Evolutionary conservation across 1,140 invertebrate genomes (phyloP).

Genomic region (Phocides pigmalion): DNA sequence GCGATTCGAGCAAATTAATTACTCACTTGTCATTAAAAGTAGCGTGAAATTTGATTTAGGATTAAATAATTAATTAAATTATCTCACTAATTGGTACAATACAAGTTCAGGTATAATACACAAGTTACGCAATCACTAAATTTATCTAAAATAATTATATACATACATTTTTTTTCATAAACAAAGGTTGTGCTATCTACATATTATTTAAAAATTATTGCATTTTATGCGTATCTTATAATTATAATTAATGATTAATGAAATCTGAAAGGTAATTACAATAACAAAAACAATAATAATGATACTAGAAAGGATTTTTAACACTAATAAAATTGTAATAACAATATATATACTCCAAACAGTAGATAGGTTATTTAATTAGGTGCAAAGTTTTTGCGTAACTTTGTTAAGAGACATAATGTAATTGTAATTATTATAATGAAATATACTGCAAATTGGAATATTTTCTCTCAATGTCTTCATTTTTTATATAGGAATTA

Average conservation of each 20-base stretch:
- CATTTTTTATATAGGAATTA: no score
- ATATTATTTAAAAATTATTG: constrained; percentile 61
- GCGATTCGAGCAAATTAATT: constrained; percentile 31
- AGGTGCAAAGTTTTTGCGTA: constrained; percentile 30
- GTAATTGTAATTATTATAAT: constrained; percentile 12
- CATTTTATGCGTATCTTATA: constrained; percentile 63
- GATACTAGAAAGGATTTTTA: neutral
- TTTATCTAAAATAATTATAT: constrained; percentile 45
- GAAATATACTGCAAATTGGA: no score
- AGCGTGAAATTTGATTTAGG: constrained; percentile 24
- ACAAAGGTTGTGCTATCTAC: constrained; percentile 63
- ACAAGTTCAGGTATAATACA: constrained; percentile 37
- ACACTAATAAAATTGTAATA: constrained; percentile 7
- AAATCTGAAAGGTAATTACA: constrained; percentile 19
- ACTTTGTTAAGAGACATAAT: constrained; percentile 26
- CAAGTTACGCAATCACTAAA: constrained; percentile 29
- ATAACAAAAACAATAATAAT: constrained; percentile 14
- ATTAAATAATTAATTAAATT: constrained; percentile 21
- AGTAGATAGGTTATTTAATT: constrained; percentile 19
- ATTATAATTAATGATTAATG: constrained; percentile 28
- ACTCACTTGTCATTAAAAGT: constrained; percentile 7
- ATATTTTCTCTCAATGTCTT: no score
- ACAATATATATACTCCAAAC: constrained; percentile 13
- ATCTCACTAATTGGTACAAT: constrained; percentile 50
- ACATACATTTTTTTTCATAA: constrained; percentile 53